These are phyloP conservation scores for Puma concolor DNA, from an alignment of 2,113 vertebrate species.

Conservation along the genomic window DNA sequence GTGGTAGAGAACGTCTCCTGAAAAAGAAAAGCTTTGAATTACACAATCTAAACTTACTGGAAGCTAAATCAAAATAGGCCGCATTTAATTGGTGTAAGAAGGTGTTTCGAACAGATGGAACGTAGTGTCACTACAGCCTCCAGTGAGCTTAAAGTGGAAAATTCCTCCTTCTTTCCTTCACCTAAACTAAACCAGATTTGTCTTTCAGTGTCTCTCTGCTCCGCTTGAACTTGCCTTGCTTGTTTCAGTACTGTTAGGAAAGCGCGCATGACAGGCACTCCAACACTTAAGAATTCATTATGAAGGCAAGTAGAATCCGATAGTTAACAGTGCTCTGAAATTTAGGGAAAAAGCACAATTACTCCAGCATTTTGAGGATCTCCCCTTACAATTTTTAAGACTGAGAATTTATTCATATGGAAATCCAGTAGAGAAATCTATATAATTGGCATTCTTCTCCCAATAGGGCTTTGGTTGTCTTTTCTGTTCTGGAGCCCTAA, in stretches of 20 bases:
- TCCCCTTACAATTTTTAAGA: not conserved
- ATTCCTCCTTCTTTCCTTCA: not conserved
- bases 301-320: not conserved
- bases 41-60: slow-evolving; percentile 3
- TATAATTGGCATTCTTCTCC: not conserved
- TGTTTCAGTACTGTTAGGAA: not conserved
- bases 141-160: slow-evolving; percentile 26
- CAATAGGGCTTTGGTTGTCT: not conserved
- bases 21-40: not conserved
- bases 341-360: not conserved
- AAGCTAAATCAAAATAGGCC: slow-evolving; percentile 45
- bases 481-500: not conserved
- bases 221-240: not conserved
- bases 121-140: not conserved
- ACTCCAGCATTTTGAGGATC: not conserved
- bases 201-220: not conserved
- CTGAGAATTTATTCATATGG: slow-evolving; percentile 44
- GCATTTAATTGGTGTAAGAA: slow-evolving; percentile 44
- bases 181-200: not conserved
- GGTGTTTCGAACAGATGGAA: slow-evolving; percentile 36
- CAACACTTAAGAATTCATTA: slow-evolving; percentile 1
- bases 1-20: not conserved
- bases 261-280: not conserved
- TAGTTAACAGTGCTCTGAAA: not conserved
- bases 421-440: not conserved